A percentile compares a stretch with the other conserved stretches of the same genome.
phyloP scores from a whole-genome alignment of 92 coral and sea anemone genomes.

The Heteractis magnifica region DNA sequence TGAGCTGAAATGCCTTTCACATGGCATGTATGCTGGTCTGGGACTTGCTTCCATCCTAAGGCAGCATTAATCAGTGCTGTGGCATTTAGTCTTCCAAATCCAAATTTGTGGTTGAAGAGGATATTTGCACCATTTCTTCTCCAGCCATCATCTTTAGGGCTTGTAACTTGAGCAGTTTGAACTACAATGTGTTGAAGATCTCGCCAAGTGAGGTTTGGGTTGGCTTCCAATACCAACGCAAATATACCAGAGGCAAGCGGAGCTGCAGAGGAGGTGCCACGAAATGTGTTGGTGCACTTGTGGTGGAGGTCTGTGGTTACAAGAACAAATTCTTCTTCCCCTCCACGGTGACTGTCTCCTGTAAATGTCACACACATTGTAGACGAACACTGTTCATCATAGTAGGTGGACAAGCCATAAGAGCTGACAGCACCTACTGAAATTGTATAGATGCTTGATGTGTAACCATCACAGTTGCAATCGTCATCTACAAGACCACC shows the following conservation, averaged over 20 bases:
- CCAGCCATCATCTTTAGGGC: constrained; percentile 90
- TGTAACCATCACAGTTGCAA: constrained; percentile 90
- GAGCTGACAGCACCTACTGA: constrained; percentile 95
- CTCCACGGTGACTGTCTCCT: constrained; percentile 84
- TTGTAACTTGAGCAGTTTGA: constrained; percentile 75
- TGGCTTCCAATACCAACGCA: constrained; percentile 89
- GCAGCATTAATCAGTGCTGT: constrained; percentile 71
- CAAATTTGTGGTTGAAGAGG: constrained; percentile 88
- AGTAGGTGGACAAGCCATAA: constrained; percentile 90
- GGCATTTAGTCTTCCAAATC: constrained; percentile 89
- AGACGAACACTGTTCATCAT: constrained; percentile 91
- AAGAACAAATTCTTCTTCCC: constrained; percentile 65
- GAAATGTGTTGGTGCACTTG: constrained; percentile 74
- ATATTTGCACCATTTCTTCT: constrained; percentile 74
- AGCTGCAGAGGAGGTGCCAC: constrained; percentile 96
- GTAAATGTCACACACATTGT: constrained; percentile 94
- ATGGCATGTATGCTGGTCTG: constrained; percentile 69
- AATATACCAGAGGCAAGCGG: constrained; percentile 92
- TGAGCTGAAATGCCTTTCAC: constrained; percentile 46
- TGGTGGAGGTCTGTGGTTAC: constrained; percentile 92
- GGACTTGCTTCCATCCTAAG: constrained; percentile 69
- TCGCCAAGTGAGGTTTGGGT: constrained; percentile 84
- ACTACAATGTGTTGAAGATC: constrained; percentile 93
- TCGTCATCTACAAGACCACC: constrained; percentile 94
- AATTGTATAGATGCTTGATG: constrained; percentile 87